These are phyloP conservation scores for Conops quadrifasciatus DNA, from an alignment of 2,888 invertebrate species.

Conservation along the genomic window DNA sequence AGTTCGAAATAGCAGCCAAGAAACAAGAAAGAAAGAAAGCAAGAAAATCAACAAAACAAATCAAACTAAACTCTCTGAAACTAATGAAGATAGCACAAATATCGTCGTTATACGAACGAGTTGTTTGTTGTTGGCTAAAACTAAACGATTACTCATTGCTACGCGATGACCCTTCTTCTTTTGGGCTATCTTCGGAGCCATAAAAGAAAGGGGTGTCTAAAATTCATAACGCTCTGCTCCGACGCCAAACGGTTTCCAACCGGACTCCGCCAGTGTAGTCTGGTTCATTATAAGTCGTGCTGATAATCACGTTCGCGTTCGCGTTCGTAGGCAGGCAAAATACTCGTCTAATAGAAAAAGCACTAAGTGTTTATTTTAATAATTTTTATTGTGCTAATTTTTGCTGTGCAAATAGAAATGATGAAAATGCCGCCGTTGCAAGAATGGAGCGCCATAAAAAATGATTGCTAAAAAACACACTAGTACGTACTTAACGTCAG, in stretches of 20 bases:
- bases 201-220: neutral
- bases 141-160: too few species aligned
- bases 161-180: too few species aligned
- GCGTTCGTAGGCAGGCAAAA: conserved; percentile 1
- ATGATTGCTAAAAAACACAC: neutral
- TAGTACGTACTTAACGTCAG: neutral
- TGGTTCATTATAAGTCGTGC: conserved; percentile 18
- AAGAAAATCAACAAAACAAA: too few species aligned
- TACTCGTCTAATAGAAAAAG: neutral
- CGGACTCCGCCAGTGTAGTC: neutral
- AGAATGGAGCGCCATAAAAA: conserved; percentile 13
- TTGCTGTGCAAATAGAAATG: conserved; percentile 7
- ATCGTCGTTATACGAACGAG: too few species aligned
- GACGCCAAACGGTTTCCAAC: neutral
- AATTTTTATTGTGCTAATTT: conserved; percentile 7
- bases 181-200: neutral
- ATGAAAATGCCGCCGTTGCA: conserved; percentile 14
- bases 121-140: too few species aligned
- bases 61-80: too few species aligned
- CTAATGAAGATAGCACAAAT: too few species aligned
- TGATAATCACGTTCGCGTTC: conserved; percentile 27
- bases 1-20: too few species aligned
- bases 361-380: conserved; percentile 5
- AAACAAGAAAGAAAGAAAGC: too few species aligned
- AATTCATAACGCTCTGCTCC: neutral